phyloP scores from a whole-genome alignment of 92 coral and sea anemone genomes.

The Palythoa grandis region DNA sequence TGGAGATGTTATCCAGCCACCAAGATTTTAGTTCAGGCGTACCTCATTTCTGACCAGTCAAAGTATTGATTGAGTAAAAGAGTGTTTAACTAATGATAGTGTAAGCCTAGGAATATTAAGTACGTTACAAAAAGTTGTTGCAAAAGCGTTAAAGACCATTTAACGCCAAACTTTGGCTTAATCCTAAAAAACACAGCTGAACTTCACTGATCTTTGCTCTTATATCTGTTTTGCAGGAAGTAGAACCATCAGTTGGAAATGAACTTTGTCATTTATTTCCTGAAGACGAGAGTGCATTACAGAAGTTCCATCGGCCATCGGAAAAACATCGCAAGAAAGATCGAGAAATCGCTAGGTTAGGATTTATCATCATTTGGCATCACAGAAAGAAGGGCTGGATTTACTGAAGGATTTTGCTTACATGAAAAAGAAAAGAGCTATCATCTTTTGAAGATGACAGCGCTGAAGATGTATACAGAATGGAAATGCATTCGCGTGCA shows the following conservation, averaged over 20 bases:
- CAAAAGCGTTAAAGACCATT: too few species aligned
- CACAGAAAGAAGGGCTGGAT: constrained; percentile 36
- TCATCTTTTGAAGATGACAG: constrained; percentile 29
- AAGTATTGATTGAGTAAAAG: too few species aligned
- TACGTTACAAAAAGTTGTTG: too few species aligned
- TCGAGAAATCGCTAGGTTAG: constrained; percentile 87
- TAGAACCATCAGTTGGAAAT: constrained; percentile 93
- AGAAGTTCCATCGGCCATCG: constrained; percentile 58
- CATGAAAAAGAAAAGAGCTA: constrained; percentile 5
- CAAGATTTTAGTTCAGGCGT: too few species aligned
- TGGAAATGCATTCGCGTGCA: background rate
- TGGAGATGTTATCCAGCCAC: too few species aligned
- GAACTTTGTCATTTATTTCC: constrained; percentile 90
- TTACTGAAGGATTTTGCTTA: constrained; percentile 16
- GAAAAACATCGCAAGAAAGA: constrained; percentile 81
- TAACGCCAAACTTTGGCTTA: too few species aligned
- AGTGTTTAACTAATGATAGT: too few species aligned
- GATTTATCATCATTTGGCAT: constrained; percentile 46
- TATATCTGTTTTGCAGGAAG: constrained; percentile 69
- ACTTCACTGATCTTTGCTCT: background rate
- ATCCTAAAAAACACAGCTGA: too few species aligned
- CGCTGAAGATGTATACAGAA: constrained; percentile 2
- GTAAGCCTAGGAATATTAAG: too few species aligned
- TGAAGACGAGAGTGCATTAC: constrained; percentile 77
- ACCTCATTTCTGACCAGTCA: too few species aligned